Percentiles rank a stretch among this genome's conserved stretches.
Evolutionary conservation across 2,113 vertebrate species (phyloP).

Genomic region (Potamarius usumacintae): DNA sequence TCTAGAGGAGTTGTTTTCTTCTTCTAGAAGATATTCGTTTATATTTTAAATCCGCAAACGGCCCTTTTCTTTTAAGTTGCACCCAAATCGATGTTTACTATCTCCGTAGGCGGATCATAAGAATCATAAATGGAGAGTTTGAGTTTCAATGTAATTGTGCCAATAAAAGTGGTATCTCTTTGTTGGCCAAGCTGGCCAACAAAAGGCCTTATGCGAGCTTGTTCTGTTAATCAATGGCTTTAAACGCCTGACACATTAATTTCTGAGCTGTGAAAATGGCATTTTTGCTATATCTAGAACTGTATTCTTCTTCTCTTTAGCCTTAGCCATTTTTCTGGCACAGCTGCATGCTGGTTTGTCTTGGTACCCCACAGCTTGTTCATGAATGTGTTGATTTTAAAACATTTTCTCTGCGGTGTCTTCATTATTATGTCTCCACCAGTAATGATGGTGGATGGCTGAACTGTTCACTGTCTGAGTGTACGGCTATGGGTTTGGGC

Average conservation of each 20-base stretch:
- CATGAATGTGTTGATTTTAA: slow-evolving; percentile 3
- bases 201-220: no score
- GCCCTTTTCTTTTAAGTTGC: neutral
- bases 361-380: neutral
- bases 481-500: neutral
- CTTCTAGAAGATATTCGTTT: no score
- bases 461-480: neutral
- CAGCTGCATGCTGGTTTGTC: slow-evolving; percentile 9
- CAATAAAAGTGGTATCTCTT: neutral
- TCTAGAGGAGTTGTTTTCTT: neutral
- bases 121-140: neutral
- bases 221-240: neutral
- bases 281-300: neutral
- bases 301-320: neutral
- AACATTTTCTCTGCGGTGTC: neutral
- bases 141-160: neutral
- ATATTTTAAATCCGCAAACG: neutral
- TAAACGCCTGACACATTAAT: neutral
- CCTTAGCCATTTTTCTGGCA: neutral
- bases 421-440: neutral
- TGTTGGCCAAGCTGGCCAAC: neutral
- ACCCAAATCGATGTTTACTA: neutral
- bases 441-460: neutral
- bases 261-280: neutral
- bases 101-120: neutral